Base-by-base conservation (phyloP, 1,140 invertebrate genomes). In the Homalodisca vitripennis region DNA sequence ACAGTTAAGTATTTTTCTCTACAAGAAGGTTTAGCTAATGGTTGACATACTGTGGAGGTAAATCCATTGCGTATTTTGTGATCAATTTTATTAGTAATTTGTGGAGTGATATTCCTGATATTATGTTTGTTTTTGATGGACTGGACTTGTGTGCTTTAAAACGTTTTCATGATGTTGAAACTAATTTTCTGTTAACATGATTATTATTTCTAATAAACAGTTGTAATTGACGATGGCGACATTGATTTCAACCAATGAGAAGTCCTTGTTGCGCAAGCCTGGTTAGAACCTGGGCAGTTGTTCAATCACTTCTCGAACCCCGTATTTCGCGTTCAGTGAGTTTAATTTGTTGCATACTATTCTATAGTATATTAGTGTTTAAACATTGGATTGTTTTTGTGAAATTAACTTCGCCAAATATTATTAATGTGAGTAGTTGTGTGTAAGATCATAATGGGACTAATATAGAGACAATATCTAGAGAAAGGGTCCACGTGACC, bases 401-500 rank as follows among this genome's bases (percentile, higher is more conserved):
- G 14, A 27, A 27, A 60, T 27, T 27, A 30, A 6, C 27, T 14
- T 60, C 24, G 10, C n/a, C 26, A 2, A 22, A 60, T 27, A n/a
- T 60, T 60, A 60, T 10, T 60, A 3, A 12, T 60, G 55, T 10
- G 3, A 60, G 22, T 26, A 27, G 55, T 60, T 6, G 29, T 60
- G 29, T 60, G 55, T 27, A 24, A 6, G 26, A 10, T 22, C 10
- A 27, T 27, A 10, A 60, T 60, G 55, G 24, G n/a, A 3, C 55
- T 10, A 29, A 6, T 60, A 12, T 60, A 60, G 55, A 22, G 14
- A 22, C 6, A 60, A 60, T 71, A 63, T 51, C 60, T 34, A 62
- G 57, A 55, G 55, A 55, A 66, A 73, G 70, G 79, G n/a, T n/a
- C 86, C 85, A 86, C 84, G 84, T 86, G 85, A 86, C 81, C 79